Evolutionary conservation across 2,797 vertebrate species (phyloP).

Genomic region (Anomalospiza imberbis): DNA sequence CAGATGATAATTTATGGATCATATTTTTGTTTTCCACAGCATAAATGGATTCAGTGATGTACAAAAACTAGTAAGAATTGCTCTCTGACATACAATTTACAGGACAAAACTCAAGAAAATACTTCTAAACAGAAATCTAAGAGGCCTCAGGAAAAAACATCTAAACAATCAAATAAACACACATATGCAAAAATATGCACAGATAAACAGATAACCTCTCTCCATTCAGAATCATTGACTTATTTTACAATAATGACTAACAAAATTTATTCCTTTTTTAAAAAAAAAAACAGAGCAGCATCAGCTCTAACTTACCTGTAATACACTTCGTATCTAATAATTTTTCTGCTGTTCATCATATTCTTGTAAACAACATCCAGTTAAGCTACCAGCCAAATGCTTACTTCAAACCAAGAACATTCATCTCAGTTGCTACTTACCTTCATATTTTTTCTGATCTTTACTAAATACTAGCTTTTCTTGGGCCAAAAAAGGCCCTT

Average conservation of each 20-base stretch:
- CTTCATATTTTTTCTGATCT: background rate
- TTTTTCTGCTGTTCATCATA: background rate
- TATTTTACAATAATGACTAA: background rate
- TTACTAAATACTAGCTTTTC: background rate
- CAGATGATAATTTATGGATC: background rate
- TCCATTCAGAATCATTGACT: background rate
- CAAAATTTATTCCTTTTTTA: fast-evolving
- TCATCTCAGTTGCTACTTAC: background rate
- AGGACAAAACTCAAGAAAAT: background rate
- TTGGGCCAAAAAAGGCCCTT: background rate
- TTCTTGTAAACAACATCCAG: background rate
- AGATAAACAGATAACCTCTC: background rate
- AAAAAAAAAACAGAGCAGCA: background rate
- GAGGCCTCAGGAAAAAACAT: background rate
- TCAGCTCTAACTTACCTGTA: background rate
- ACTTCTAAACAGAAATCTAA: background rate
- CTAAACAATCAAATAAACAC: background rate
- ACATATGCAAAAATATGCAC: background rate
- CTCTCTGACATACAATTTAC: background rate
- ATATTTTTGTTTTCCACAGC: background rate
- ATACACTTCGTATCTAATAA: background rate
- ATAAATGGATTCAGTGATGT: background rate
- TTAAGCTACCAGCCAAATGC: background rate
- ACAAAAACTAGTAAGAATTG: background rate
- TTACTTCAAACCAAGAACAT: background rate